Evolutionary conservation across 2,797 vertebrate genomes (phyloP), one percentile per base, ranked within the genome.

Genomic region (Falco peregrinus): DNA sequence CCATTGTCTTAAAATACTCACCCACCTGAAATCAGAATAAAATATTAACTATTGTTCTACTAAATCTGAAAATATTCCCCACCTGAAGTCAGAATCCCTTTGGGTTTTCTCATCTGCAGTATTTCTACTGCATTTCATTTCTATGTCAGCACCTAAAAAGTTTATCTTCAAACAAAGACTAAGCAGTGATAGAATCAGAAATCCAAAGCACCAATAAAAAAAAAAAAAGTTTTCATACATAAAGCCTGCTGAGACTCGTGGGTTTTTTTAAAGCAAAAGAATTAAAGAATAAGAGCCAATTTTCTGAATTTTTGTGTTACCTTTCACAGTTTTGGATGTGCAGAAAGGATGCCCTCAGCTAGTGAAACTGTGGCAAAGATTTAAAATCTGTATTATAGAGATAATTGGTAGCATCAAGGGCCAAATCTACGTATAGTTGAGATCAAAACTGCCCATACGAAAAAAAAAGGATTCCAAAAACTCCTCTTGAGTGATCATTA

Each of bases 221-320:
- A 48, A 35, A 61, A 53, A 31, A 14, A 75, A 25, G 21, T 45
- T 60, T 61, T 74, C 31, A 67, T 68, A 67, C 29, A 60, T 82
- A 90, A 77, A 86, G 14, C 78, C 71, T 91, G 73, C 77, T 90
- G 60, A 92, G 80, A 50, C 60, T 87, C 89, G 85, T 70, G 37
- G 24, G 45, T 20, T 11, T 93, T 84, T 89, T 85, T 71, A 68
- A 94, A 94, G 71, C 48, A 79, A 70, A 70, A 9, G 33, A 74
- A 74, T 94, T 95, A 92, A 95, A 84, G 60, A 45, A 68, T 90
- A 80, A 93, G 51, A 63, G 51, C 84, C 90, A 95, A 82, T 95
- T 91, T 93, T 41, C 60, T 77, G 60, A 57, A 12, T 13, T 89
- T 87, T 43, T 69, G 16, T 92, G 56, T 71, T 95, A 81, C 60